Evolutionary conservation across 53 echinoderm and acorn worm species (phyloP), one percentile per base, ranked within the genome.

Genomic region (Antedon mediterranea): DNA sequence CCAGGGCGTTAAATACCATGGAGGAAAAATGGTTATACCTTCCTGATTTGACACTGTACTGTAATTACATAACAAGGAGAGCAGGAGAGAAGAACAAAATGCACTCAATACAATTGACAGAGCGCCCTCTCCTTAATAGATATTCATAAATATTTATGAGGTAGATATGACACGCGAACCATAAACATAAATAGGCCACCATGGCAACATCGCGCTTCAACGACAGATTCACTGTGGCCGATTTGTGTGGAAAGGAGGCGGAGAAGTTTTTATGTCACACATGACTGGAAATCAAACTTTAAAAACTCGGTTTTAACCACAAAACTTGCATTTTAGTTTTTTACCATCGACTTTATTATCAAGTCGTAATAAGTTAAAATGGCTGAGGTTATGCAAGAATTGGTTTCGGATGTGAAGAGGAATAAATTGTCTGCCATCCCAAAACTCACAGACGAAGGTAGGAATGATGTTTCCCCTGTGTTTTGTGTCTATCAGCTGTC

Each of bases 351-450:
- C 57, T 57, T 57, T 6, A 37, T 37, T 23, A 26, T 57, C 57
- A 18, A 23, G 14, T 57, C 57, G 57, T 57, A 26, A 57, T 57
- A 76, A 6, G 71, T 72, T 76, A 91, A 75, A 43, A 94, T 94
- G 95, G 81, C 95, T 70, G 91, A 94, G 31, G 87, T 89, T 77
- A 70, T 91, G 78, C 85, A 89, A 81, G 91, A 91, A 75, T 80
- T 94, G 23, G 91, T 94, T 81, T 89, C 95, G 31, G 91, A 94
- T 76, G 95, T 91, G 30, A 94, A 91, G 76, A 83, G 87, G 81
- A 89, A 94, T 57, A 87, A 87, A 73, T 94, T 91, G 83, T 94
- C 95, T 57, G 85, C 95, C n/a, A 94, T 94, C 77, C 95, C 95
- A 41, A 94, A 91, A 79, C 82, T 94, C 71, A 86, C 91, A 0